These are phyloP conservation scores for Montipora cactus DNA, from an alignment of 64 coral and sea anemone genomes.

Conservation along the genomic window DNA sequence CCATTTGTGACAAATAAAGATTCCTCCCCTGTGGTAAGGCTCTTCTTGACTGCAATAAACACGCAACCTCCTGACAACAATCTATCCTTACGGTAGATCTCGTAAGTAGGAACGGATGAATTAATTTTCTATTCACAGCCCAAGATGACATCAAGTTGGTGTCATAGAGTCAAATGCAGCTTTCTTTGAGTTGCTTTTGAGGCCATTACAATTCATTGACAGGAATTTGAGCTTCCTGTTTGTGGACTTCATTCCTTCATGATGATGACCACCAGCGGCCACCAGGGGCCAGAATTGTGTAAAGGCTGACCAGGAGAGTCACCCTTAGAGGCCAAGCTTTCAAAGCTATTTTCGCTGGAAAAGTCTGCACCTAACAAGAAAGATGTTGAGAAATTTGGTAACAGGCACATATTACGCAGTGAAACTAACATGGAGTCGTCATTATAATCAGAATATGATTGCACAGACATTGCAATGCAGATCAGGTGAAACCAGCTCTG, in stretches of 20 bases:
- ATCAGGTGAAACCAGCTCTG: background rate
- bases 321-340: background rate
- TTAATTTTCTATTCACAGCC: constrained; percentile 20
- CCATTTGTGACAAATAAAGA: background rate
- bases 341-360: background rate
- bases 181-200: constrained; percentile 18
- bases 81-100: constrained; percentile 22
- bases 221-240: constrained; percentile 13
- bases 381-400: background rate
- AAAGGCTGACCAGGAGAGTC: background rate
- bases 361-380: background rate
- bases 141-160: constrained; percentile 28
- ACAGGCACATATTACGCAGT: background rate
- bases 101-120: background rate
- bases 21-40: constrained; percentile 26
- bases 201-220: background rate
- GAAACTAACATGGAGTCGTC: background rate
- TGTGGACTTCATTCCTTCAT: background rate
- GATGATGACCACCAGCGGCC: background rate
- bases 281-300: background rate
- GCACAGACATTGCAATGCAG: background rate
- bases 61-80: constrained; percentile 14
- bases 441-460: background rate
- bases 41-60: constrained; percentile 10
- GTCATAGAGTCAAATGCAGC: background rate